Percentiles rank a stretch among this genome's conserved stretches.
phyloP scores from a whole-genome alignment of 1,140 invertebrate species.

The Cyclargus thomasi region DNA sequence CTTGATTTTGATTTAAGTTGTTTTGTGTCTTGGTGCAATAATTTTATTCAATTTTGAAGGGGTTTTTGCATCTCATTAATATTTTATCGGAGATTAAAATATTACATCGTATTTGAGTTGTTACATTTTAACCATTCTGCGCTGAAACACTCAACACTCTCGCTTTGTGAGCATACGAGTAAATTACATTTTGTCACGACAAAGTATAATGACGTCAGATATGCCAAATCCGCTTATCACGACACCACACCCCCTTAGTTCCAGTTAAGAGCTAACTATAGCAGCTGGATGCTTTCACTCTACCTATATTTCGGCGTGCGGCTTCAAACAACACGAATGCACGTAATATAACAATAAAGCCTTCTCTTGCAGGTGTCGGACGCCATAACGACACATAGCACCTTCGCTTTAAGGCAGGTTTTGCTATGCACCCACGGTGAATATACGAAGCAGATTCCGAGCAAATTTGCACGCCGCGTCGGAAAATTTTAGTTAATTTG shows the following conservation, averaged over 20 bases:
- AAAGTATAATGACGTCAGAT: not conserved
- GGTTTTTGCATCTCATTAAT: no score
- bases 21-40: no score
- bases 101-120: no score
- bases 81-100: no score
- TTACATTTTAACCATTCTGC: no score
- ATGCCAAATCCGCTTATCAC: not conserved
- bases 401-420: slow-evolving; percentile 7
- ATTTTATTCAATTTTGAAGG: no score
- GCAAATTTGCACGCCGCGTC: not conserved
- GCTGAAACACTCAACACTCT: no score
- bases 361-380: slow-evolving; percentile 14
- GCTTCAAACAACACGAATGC: slow-evolving; percentile 22
- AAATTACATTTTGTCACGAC: not conserved
- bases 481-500: not conserved
- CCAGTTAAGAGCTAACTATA: slow-evolving; percentile 24
- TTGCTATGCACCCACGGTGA: not conserved
- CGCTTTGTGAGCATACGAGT: no score
- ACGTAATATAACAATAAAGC: slow-evolving; percentile 24
- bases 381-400: slow-evolving; percentile 14
- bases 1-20: no score
- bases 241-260: slow-evolving; percentile 7
- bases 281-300: slow-evolving; percentile 20
- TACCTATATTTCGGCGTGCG: slow-evolving; percentile 22
- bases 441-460: not conserved